Evolutionary conservation across 1,140 invertebrate species (phyloP), one percentile per base, ranked within the genome.

Genomic region (Pteromalus puparum): DNA sequence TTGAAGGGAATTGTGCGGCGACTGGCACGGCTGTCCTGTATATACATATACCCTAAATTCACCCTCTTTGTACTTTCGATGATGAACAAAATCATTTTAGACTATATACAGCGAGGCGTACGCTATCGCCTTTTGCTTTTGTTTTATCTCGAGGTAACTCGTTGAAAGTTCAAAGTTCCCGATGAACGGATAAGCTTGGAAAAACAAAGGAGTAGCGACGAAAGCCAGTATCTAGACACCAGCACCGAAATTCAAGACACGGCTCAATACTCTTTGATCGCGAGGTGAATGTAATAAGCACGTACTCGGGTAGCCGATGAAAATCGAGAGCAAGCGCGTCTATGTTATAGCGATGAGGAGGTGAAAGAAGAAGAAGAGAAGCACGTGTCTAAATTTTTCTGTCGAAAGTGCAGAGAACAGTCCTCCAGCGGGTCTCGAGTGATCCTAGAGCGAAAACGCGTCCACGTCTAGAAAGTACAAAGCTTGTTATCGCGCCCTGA

Each of bases 401-500:
- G 80, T 83, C 86, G 83, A 87, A 87, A 87, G 85, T 86, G 84
- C 78, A 34, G 77, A 84, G 83, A 76, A 80, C 76, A 85, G 87
- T 81, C 84, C 86, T 85, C 73, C 84, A 88, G 53, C 81, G 79
- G 85, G 87, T 90, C 89, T 91, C 88, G 89, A 90, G 90, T 89
- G 88, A 90, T 87, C 87, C 88, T 88, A 83, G 75, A 86, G 38
- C 84, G 74, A 75, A 88, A 86, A 83, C 85, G 81, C 86, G 87
- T 88, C 88, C 85, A 88, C 88, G 87, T 86, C 87, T 90, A 86
- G 85, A 88, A 89, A 87, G 85, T 87, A 82, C 83, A 84, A 78
- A 90, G 87, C 89, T 90, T 90, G 90, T 90, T 90, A 91, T 90
- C 88, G 86, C 88, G 89, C 88, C 87, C 89, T 82, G 83, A 81